Conservation (phyloP, 1,140 invertebrate genomes). For the Anoplophora glabripennis region DNA sequence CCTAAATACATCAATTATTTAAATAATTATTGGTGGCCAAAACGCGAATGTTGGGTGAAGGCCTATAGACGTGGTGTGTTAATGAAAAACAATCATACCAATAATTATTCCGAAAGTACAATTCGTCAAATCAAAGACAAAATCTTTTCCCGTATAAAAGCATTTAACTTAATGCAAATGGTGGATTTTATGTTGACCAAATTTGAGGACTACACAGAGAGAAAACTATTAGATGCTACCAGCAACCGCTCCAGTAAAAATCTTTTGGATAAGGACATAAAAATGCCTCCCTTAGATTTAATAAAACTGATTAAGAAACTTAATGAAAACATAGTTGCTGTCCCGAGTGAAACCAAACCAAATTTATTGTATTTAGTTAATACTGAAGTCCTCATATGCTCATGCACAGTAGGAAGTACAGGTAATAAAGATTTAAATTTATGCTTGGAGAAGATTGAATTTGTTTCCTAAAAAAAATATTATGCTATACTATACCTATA, state of each 20-base stretch:
- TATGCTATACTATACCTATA: too few relatives aligned
- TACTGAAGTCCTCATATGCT: too few relatives aligned
- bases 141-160: neutral
- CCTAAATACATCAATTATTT: neutral
- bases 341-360: too few relatives aligned
- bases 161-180: conserved; percentile 7
- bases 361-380: too few relatives aligned
- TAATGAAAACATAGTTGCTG: too few relatives aligned
- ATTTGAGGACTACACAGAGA: neutral
- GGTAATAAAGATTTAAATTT: too few relatives aligned
- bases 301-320: too few relatives aligned
- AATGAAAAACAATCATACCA: neutral
- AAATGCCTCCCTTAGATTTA: too few relatives aligned
- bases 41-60: neutral
- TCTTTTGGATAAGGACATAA: too few relatives aligned
- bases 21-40: neutral
- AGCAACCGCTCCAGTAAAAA: neutral
- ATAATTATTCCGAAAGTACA: neutral
- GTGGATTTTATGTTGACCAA: conserved; percentile 6
- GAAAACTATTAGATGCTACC: neutral
- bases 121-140: conserved; percentile 1
- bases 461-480: too few relatives aligned
- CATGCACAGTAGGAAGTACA: too few relatives aligned
- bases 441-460: too few relatives aligned
- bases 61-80: neutral